Evolutionary conservation across 2,888 invertebrate species (phyloP).

Genomic region (Aporophyla lueneburgensis): DNA sequence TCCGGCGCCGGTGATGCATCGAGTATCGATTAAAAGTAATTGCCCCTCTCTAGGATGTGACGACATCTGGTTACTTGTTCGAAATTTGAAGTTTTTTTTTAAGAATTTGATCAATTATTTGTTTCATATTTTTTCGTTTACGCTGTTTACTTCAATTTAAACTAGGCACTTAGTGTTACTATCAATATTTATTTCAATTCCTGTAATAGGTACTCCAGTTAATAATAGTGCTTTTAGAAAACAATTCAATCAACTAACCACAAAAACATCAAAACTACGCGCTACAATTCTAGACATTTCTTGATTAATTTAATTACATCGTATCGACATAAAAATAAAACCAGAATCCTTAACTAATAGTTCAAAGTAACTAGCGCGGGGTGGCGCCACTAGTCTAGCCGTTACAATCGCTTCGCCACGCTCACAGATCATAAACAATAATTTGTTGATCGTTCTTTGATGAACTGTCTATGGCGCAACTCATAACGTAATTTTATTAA

Average conservation of each 20-base stretch:
- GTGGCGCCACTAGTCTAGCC: constrained; percentile 81
- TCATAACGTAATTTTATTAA: constrained; percentile 40
- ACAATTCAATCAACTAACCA: not conserved
- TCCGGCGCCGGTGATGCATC: constrained; percentile 77
- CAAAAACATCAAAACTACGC: constrained; percentile 2
- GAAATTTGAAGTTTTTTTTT: constrained; percentile 44
- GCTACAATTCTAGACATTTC: constrained; percentile 12
- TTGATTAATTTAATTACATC: constrained; percentile 56
- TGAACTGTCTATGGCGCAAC: constrained; percentile 66
- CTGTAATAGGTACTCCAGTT: not conserved
- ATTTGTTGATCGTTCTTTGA: constrained; percentile 73
- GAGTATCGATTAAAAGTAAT: constrained; percentile 80
- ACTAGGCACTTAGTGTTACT: not conserved
- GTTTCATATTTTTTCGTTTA: not conserved
- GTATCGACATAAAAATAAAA: constrained; percentile 62
- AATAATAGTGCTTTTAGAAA: not conserved
- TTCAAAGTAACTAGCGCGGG: constrained; percentile 74
- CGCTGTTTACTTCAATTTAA: too few species aligned
- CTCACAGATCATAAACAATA: constrained; percentile 80
- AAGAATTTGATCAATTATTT: not conserved
- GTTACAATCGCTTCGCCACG: constrained; percentile 75
- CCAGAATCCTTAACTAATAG: constrained; percentile 65
- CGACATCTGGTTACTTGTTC: constrained; percentile 63
- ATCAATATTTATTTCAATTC: not conserved
- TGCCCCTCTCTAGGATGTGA: constrained; percentile 71